phyloP scores from a whole-genome alignment of 2,797 vertebrate genomes.

The Synaphobranchus kaupii region DNA sequence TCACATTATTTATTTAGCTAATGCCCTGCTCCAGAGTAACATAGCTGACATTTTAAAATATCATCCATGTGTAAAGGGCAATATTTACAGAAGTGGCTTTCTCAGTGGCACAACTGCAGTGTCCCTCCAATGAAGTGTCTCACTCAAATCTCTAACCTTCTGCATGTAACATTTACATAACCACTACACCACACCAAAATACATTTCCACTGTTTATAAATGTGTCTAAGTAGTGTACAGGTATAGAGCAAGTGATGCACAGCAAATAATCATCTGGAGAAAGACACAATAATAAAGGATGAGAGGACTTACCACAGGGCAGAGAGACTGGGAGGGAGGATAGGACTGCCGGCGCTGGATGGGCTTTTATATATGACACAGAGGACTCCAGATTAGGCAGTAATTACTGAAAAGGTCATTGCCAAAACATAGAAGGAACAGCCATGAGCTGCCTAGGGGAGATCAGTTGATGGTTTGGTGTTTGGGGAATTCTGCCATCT shows the following conservation, averaged over 20 bases:
- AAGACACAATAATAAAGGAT: background rate
- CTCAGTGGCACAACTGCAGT: background rate
- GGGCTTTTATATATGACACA: constrained; percentile 56
- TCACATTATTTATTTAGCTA: background rate
- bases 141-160: background rate
- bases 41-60: background rate
- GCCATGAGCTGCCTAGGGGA: constrained; percentile 47
- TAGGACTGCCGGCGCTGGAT: constrained; percentile 40
- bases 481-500: constrained; percentile 61
- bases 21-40: background rate
- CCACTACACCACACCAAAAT: background rate
- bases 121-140: background rate
- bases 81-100: background rate
- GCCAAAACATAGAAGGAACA: constrained; percentile 45
- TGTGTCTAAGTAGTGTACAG: background rate
- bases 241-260: background rate
- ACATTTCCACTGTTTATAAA: background rate
- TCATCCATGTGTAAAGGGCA: background rate
- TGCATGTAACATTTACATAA: background rate
- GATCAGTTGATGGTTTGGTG: constrained; percentile 50
- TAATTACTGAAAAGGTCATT: constrained; percentile 58
- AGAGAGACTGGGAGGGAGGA: constrained; percentile 43
- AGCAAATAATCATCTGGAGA: background rate
- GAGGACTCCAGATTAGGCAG: constrained; percentile 58
- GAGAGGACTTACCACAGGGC: constrained; percentile 50